A percentile compares a stretch with the other conserved stretches of the same genome.
phyloP scores from a whole-genome alignment of 92 coral and sea anemone genomes.

The Chrysogorgia sp. region DNA sequence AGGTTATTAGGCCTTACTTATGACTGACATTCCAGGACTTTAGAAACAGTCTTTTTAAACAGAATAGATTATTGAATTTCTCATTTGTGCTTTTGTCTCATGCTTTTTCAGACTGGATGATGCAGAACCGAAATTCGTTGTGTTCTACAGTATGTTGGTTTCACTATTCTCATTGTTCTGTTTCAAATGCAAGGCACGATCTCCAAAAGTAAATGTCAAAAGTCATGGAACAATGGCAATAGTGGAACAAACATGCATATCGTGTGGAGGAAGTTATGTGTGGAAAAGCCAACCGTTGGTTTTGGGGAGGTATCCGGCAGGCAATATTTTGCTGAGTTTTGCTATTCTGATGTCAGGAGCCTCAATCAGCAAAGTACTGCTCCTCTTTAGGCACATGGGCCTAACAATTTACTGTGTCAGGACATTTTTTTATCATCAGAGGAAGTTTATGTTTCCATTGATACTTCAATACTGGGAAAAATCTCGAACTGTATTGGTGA shows the following conservation, averaged over 20 bases:
- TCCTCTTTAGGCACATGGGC: no score
- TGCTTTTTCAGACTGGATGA: background rate
- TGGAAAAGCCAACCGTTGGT: constrained; percentile 5
- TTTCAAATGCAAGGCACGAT: background rate
- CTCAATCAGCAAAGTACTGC: no score
- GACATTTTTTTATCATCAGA: no score
- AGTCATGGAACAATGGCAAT: background rate
- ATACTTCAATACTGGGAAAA: background rate
- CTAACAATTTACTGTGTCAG: no score
- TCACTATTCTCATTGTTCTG: background rate
- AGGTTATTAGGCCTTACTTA: no score
- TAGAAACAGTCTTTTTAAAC: no score
- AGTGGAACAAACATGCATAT: background rate
- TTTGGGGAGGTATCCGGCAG: no score
- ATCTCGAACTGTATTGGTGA: background rate
- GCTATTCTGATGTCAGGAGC: constrained; percentile 14
- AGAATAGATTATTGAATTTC: no score
- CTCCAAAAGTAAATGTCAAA: constrained; percentile 1
- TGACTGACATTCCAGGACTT: no score
- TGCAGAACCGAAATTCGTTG: background rate
- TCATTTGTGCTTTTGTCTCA: no score
- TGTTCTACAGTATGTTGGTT: constrained; percentile 18
- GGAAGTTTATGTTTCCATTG: background rate
- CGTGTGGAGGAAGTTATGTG: background rate
- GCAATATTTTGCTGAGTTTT: no score